Evolutionary conservation across 2,797 vertebrate species (phyloP), one percentile per base, ranked within the genome.

Genomic region (Coracias cyanogaster): DNA sequence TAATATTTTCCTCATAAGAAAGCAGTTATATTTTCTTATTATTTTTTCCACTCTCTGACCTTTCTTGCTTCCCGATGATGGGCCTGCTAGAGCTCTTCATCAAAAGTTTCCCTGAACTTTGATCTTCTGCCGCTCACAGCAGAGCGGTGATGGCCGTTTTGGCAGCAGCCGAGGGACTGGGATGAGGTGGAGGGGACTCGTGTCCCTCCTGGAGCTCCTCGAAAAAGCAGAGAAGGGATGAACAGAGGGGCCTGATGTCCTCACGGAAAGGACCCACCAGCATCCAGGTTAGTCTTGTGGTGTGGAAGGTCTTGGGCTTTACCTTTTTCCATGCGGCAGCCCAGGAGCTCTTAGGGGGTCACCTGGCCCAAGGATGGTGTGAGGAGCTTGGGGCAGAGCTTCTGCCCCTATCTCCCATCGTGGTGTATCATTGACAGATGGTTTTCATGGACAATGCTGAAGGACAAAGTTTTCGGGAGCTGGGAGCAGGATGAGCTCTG

Each of bases 1-100:
- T 98, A 98, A 98, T 98, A 98, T 98, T 98, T 98, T 98, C 98
- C 97, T 98, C 98, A 97, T 97, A 97, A 98, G 98, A 98, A 98
- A 98, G 97, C 97, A 98, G 97, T 98, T 97, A 96, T 98, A 97
- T 98, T 98, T 98, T 98, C 98, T 98, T 97, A 69, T 98, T 98
- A 84, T 96, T 98, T 98, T 95, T 97, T 93, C 94, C 86, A 70
- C 96, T 93, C 87, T 92, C 93, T 98, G 98, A 98, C 98, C 98
- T 98, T 98, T 98, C 97, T 71, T 95, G 94, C 94, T 97, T 97
- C 96, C 90, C 54, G 57, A 93, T 87, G 96, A 97, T 94, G 96
- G 94, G 93, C 35, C 89, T 96, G 96, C 95, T 78, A 71, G 82
- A 74, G 94, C 91, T 78, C 82, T 97, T 93, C 95, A 97, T 98